A percentile compares a stretch with the other conserved stretches of the same genome.
Conservation (phyloP, 1,140 invertebrate genomes). For the Ooceraea biroi region DNA sequence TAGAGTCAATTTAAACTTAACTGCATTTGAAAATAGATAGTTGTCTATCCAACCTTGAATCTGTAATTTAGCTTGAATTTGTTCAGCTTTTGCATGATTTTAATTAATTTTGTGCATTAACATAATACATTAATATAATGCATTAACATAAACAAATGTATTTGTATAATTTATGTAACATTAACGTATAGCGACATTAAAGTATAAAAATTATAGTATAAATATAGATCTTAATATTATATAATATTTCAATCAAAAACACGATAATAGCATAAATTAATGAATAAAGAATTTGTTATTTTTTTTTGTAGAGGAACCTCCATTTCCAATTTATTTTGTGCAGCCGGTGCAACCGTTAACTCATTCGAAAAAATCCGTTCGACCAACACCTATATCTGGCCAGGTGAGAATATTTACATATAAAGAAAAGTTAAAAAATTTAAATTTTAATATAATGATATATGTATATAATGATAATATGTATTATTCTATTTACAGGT, state of each 20-base stretch:
- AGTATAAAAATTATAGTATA: no score
- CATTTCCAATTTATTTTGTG: constrained; percentile 81
- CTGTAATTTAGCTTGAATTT: not conserved
- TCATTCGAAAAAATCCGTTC: constrained; percentile 52
- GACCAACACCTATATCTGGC: constrained; percentile 80
- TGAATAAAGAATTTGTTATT: constrained; percentile 20
- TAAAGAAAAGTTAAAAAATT: not conserved
- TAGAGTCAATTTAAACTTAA: not conserved
- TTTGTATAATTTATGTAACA: not conserved
- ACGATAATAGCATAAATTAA: no score
- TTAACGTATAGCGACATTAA: no score
- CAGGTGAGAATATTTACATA: constrained; percentile 74
- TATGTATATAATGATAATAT: no score
- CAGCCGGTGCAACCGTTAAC: constrained; percentile 77
- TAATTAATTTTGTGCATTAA: constrained; percentile 22
- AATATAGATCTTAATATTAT: no score
- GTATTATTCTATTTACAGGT: constrained; percentile 73
- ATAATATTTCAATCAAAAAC: no score
- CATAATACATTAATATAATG: no score
- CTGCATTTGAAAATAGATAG: not conserved
- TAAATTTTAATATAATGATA: constrained; percentile 29
- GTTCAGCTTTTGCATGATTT: not conserved
- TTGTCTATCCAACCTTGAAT: not conserved
- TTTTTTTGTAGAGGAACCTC: constrained; percentile 79
- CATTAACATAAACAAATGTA: not conserved